phyloP scores from a whole-genome alignment of 1,140 invertebrate genomes.

The Euura saliciscinereae region DNA sequence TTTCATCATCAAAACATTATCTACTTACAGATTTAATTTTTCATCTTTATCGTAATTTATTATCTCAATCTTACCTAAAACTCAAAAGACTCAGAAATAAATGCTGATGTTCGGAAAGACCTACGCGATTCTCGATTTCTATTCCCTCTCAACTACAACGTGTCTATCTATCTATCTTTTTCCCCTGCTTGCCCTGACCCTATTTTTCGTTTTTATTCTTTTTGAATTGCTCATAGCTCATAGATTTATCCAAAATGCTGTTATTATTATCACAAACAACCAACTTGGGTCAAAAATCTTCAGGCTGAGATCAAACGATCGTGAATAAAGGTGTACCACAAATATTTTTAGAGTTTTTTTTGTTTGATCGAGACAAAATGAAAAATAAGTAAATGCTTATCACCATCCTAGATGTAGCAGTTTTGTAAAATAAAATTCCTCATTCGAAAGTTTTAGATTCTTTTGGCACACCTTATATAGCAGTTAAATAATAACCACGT shows the following conservation, averaged over 20 bases:
- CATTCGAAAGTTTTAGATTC: neutral
- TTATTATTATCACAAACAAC: neutral
- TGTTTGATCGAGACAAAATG: too few relatives aligned
- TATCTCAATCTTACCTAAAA: too few relatives aligned
- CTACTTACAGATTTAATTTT: neutral
- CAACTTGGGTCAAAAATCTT: neutral
- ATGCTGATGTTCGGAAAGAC: too few relatives aligned
- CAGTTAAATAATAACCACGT: neutral
- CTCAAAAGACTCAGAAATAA: too few relatives aligned
- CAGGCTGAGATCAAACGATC: neutral
- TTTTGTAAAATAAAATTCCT: neutral
- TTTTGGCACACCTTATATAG: conserved; percentile 1
- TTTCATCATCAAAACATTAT: neutral
- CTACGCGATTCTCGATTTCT: too few relatives aligned
- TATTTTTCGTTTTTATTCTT: neutral
- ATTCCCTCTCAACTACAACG: neutral
- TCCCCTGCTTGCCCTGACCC: neutral
- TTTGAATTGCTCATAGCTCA: neutral
- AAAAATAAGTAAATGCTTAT: too few relatives aligned
- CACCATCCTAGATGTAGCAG: too few relatives aligned
- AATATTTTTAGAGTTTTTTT: neutral
- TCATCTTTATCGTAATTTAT: neutral
- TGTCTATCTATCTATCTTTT: neutral
- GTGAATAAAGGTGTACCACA: neutral
- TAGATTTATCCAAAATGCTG: neutral